Base-by-base conservation (phyloP, 2,888 invertebrate genomes). In the Ophion obscuratus region DNA sequence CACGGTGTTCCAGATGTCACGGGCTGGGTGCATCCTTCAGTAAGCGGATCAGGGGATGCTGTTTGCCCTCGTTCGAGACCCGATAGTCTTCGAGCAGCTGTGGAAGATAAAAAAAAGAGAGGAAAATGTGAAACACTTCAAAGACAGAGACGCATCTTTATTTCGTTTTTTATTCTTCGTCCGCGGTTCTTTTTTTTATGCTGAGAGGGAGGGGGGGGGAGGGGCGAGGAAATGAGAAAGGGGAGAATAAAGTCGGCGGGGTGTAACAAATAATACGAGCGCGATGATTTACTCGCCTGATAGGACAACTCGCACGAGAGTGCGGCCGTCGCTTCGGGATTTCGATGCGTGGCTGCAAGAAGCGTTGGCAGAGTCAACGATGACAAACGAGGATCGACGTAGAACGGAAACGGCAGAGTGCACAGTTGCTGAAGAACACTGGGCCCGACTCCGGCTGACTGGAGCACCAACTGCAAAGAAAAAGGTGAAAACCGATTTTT, bases 391-490 rank as follows among this genome's bases (percentile, higher is more conserved):
- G 96, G 96, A 82, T 97, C 97, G 70, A 97, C 97, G 94, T 98
- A 97, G 95, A 98, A 98, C 89, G 97, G 97, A 90, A 98, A 97
- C 0, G 98, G 98, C 89, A 98, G 94, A 0, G 96, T 96, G 94
- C 98, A 98, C 67, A 98, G 95, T 90, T 97, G 98, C 94, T 97
- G 98, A 31, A 98, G 95, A 70, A 97, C 97, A 61, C 97, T 97
- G 0, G 97, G 97, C 27, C 96, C 95, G 90, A 96, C 96, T 4
- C 97, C 97, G 47, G 93, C 93, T 62, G 97, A 96, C 91, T 97
- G 97, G 83, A 97, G 95, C 84, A 97, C 95, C 94, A 96, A 95
- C 97, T 97, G 95, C 6, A 95, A 95, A 78, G 89, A 85, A 81
- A 88, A 71, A 36, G 61, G 20, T 40, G 6, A 27, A n/a, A 57